Percentiles rank a stretch among this genome's conserved stretches.
Evolutionary conservation across 2,113 vertebrate genomes (phyloP).

Genomic region (Tupaia chinensis): DNA sequence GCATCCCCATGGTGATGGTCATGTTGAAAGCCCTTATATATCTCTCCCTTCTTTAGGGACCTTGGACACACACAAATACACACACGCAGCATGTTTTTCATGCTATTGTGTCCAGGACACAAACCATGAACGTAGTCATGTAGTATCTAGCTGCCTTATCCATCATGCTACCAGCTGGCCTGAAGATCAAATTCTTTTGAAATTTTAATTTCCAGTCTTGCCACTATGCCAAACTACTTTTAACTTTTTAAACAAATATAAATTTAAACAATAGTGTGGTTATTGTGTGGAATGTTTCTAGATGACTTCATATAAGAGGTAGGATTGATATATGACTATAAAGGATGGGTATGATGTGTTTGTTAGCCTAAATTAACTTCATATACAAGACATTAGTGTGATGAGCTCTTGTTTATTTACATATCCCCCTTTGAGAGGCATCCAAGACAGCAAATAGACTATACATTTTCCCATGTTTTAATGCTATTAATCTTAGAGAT

Average conservation of each 20-base stretch:
- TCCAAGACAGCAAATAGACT: neutral
- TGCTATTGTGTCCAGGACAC: too few relatives aligned
- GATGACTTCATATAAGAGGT: neutral
- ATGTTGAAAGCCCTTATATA: too few relatives aligned
- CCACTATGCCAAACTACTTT: neutral
- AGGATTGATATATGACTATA: neutral
- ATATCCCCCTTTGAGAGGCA: conserved; percentile 6
- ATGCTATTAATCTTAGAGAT: neutral
- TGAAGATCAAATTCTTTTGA: neutral
- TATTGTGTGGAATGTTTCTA: neutral
- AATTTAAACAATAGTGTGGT: neutral
- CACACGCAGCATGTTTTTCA: too few relatives aligned
- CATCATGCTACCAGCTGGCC: too few relatives aligned
- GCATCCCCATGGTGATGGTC: too few relatives aligned
- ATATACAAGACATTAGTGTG: neutral
- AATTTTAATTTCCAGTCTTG: neutral
- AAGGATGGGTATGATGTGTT: neutral
- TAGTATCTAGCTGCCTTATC: too few relatives aligned
- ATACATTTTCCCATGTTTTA: neutral
- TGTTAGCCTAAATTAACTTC: neutral
- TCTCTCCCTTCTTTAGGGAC: too few relatives aligned
- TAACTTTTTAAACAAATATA: neutral
- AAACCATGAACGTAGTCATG: too few relatives aligned
- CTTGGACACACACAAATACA: too few relatives aligned
- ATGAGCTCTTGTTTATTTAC: neutral